A percentile compares a stretch with the other conserved stretches of the same genome.
These are phyloP conservation scores for Ganaspis sp. DNA, from an alignment of 1,140 invertebrate species.

Conservation along the genomic window DNA sequence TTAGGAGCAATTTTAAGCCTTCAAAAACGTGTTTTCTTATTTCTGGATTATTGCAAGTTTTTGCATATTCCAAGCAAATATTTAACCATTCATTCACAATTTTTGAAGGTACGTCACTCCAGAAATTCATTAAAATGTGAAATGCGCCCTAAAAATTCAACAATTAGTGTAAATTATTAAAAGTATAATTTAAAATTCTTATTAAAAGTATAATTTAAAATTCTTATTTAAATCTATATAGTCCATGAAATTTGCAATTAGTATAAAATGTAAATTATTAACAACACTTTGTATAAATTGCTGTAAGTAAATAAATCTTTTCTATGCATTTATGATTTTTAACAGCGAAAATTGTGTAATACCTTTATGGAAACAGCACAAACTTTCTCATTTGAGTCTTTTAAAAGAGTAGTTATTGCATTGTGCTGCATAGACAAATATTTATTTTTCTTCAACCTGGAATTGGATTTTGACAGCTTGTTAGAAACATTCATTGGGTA, in stretches of 20 bases:
- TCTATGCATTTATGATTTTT: too few relatives aligned
- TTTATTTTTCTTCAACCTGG: slow-evolving; percentile 27
- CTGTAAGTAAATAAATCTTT: background rate
- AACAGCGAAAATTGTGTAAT: too few relatives aligned
- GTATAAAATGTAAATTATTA: background rate
- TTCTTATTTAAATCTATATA: too few relatives aligned
- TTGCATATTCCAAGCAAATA: slow-evolving; percentile 37
- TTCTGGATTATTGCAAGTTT: slow-evolving; percentile 37
- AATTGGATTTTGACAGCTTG: background rate
- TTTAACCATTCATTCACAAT: slow-evolving; percentile 47
- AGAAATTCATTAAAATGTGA: slow-evolving; percentile 49
- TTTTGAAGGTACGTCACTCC: slow-evolving; percentile 40
- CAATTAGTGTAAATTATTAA: too few relatives aligned
- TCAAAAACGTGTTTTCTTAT: slow-evolving; percentile 45
- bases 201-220: too few relatives aligned
- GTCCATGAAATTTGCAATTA: too few relatives aligned
- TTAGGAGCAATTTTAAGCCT: slow-evolving; percentile 47
- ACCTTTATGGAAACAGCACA: slow-evolving; percentile 51
- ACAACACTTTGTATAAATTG: background rate
- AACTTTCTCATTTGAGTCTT: slow-evolving; percentile 49
- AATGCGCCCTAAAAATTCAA: slow-evolving; percentile 39
- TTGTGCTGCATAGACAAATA: slow-evolving; percentile 46
- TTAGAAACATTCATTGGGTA: slow-evolving; percentile 34
- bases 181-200: too few relatives aligned
- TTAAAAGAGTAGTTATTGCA: slow-evolving; percentile 47